A percentile compares a stretch with the other conserved stretches of the same genome.
Conservation (phyloP, 1,140 invertebrate genomes). For the Papilio polyxenes region DNA sequence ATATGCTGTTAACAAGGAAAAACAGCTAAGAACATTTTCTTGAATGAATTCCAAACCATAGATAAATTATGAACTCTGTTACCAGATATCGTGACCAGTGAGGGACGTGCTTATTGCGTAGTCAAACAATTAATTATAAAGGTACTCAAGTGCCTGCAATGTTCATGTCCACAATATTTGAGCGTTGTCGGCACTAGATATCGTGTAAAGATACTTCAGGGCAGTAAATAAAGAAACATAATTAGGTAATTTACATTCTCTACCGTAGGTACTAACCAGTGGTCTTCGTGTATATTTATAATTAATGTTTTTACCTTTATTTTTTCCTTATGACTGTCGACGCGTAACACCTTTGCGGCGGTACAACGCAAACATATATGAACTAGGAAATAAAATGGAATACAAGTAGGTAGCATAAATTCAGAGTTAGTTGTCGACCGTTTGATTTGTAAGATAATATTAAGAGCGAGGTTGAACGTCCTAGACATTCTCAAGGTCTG, state of each 20-base stretch:
- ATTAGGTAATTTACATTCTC: slow-evolving; percentile 36
- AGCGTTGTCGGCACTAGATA: slow-evolving; percentile 22
- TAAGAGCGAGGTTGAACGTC: slow-evolving; percentile 68
- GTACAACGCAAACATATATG: slow-evolving; percentile 2
- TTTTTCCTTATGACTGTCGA: slow-evolving; percentile 29
- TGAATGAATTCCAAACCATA: not conserved
- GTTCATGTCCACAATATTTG: not conserved
- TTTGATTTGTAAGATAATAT: slow-evolving; percentile 47
- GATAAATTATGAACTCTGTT: not conserved
- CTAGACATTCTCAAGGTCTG: slow-evolving; percentile 70
- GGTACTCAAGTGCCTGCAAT: slow-evolving; percentile 1
- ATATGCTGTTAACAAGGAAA: not conserved
- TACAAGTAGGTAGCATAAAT: slow-evolving; percentile 28
- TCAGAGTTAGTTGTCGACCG: slow-evolving; percentile 43
- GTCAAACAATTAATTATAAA: slow-evolving; percentile 12
- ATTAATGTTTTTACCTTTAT: slow-evolving; percentile 39
- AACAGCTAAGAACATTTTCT: not conserved
- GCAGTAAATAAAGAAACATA: slow-evolving; percentile 33
- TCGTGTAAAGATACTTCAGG: slow-evolving; percentile 18
- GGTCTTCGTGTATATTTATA: slow-evolving; percentile 34
- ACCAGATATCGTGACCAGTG: not conserved
- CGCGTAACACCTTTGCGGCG: slow-evolving; percentile 22
- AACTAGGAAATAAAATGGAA: slow-evolving; percentile 32
- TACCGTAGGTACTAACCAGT: slow-evolving; percentile 12
- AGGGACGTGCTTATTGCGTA: not conserved